Conservation (phyloP, 64 coral and sea anemone species). For the Porites australiensis region DNA sequence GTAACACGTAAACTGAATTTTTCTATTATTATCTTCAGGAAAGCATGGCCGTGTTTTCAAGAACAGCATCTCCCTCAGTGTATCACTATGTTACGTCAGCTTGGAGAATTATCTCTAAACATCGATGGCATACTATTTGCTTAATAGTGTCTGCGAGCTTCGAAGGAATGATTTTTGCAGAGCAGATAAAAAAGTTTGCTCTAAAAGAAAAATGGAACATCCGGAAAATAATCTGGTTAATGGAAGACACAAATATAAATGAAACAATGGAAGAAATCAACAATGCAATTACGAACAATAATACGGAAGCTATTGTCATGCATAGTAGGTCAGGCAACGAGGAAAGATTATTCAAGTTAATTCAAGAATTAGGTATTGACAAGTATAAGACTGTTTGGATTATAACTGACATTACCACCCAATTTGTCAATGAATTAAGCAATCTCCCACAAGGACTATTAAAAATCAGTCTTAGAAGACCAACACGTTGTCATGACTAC, state of each 20-base stretch:
- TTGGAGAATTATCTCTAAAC: neutral
- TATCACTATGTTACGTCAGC: neutral
- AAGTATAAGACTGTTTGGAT: neutral
- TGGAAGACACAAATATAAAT: neutral
- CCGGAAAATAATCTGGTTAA: neutral
- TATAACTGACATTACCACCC: neutral
- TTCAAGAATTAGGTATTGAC: neutral
- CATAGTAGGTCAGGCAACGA: neutral
- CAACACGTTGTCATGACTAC: neutral
- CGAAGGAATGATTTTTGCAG: neutral
- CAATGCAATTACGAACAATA: neutral
- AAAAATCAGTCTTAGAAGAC: neutral
- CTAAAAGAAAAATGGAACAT: neutral
- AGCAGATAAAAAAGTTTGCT: neutral
- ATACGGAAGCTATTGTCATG: neutral
- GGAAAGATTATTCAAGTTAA: neutral
- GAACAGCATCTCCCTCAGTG: neutral
- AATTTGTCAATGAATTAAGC: neutral
- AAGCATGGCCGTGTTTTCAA: neutral
- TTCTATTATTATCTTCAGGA: neutral
- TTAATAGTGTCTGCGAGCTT: neutral
- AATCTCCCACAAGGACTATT: neutral
- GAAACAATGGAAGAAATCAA: neutral
- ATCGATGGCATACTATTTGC: neutral
- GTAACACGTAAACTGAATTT: neutral